These are phyloP conservation scores for Temnothorax longispinosus DNA, from an alignment of 1,140 invertebrate genomes.

Conservation along the genomic window DNA sequence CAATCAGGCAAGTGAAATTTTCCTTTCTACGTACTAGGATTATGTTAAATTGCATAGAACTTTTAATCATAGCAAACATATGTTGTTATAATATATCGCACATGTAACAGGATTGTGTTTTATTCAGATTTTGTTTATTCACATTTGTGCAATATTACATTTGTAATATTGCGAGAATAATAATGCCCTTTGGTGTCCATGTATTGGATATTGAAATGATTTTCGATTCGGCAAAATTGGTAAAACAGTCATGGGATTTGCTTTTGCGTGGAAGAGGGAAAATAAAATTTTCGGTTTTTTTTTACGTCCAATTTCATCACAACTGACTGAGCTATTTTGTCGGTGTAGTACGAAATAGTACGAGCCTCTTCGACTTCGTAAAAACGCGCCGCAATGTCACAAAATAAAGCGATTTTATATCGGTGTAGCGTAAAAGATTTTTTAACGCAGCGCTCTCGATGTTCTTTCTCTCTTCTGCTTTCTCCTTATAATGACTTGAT, in stretches of 20 bases:
- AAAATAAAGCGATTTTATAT: slow-evolving; percentile 57
- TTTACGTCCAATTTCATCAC: not conserved
- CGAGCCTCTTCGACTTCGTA: slow-evolving; percentile 52
- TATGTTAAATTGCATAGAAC: not conserved
- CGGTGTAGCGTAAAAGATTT: slow-evolving; percentile 47
- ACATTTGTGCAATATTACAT: not conserved
- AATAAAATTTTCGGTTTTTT: not conserved
- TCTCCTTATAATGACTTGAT: not conserved
- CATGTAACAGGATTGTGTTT: not conserved
- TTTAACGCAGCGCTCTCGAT: slow-evolving; percentile 23
- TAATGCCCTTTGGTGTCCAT: not conserved
- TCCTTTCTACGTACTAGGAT: not conserved
- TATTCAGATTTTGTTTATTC: not conserved
- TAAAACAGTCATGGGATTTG: not conserved
- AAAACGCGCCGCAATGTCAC: slow-evolving; percentile 44
- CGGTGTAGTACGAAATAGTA: not conserved
- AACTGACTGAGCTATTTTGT: not conserved
- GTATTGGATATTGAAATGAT: not conserved
- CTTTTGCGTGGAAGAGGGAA: not conserved
- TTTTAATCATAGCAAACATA: not conserved
- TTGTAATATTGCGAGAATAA: not conserved
- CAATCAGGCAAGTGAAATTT: slow-evolving; percentile 86
- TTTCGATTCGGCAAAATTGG: not conserved
- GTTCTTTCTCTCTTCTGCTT: slow-evolving; percentile 10
- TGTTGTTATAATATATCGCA: not conserved